phyloP scores from a whole-genome alignment of 2,113 vertebrate genomes.

The Myxocyprinus asiaticus region DNA sequence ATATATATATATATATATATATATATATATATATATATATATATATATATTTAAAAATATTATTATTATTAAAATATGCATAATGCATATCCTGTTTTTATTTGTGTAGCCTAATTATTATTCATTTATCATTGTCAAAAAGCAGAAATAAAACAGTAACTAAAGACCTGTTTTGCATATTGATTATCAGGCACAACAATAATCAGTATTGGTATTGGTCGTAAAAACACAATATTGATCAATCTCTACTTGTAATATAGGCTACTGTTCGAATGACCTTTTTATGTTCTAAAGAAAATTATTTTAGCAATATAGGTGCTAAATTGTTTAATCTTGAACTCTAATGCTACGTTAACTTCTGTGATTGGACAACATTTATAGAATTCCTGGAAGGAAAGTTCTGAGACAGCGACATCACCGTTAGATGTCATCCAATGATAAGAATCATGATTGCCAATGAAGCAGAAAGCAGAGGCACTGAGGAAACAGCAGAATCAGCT shows the following conservation, averaged over 20 bases:
- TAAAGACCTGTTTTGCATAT: too few relatives aligned
- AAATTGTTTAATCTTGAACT: background rate
- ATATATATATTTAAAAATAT: too few relatives aligned
- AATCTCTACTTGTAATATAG: background rate
- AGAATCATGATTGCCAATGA: background rate
- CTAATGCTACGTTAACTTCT: background rate
- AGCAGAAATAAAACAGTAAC: too few relatives aligned
- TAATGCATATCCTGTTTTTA: too few relatives aligned
- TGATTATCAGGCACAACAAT: too few relatives aligned
- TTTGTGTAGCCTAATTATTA: too few relatives aligned
- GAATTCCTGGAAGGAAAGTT: background rate
- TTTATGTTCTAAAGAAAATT: background rate
- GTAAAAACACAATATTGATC: background rate
- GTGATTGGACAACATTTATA: background rate
- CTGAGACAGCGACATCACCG: background rate
- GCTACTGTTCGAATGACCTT: background rate
- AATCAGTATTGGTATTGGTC: too few relatives aligned
- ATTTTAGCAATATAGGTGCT: too few relatives aligned
- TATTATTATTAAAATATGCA: too few relatives aligned
- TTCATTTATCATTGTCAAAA: too few relatives aligned
- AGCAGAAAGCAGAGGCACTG: slow-evolving; percentile 1
- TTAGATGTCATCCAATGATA: background rate
- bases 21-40: too few relatives aligned
- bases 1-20: too few relatives aligned
- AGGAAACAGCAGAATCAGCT: background rate